Base-by-base conservation (phyloP, 2,113 vertebrate species). In the Nicator chloris region DNA sequence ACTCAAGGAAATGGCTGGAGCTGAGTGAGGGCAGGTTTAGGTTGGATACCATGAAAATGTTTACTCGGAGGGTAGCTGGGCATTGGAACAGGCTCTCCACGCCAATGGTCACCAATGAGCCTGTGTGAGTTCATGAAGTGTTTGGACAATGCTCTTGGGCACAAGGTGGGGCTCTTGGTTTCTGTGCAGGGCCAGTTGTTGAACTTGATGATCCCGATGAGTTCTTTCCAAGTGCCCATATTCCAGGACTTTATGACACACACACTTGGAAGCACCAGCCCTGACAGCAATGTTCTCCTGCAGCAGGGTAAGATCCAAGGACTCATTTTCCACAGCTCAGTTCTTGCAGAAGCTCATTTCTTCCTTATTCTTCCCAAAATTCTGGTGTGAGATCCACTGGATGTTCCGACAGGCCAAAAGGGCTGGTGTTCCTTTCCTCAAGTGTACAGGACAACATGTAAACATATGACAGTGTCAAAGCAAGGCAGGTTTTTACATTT, bases 371-470 rank as follows among this genome's bases (percentile, higher is more conserved):
- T 63, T 63, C 88, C 90, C 22, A 6, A 82, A 90, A 83, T 64
- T 59, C 61, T 53, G 35, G 13, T 72, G 47, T 0, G 19, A 78
- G 69, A 91, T 73, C 81, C 10, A 14, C 47, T 0, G 1, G 90
- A 88, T 3, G 2, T 57, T 82, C 78, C 5, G 4, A 23, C 0
- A 82, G 42, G 73, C 64, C 89, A 86, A 49, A 69, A 68, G 54
- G 85, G 91, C 90, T 73, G 91, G 64, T 92, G 82, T 65, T 94
- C 93, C 93, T 93, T 82, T 95, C 92, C 94, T 96, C 95, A 95
- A 97, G 95, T 96, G 96, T 96, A 95, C 94, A 97, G 96, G 82
- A 96, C 94, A 95, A 94, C 93, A 95, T 96, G 96, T 97, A 97
- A 97, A 97, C 95, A 95, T 97, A 95, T 47, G 96, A 97, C 95